Percentiles rank a stretch among this genome's conserved stretches.
These are phyloP conservation scores for Xyrauchen texanus DNA, from an alignment of 2,113 vertebrate species.

Conservation along the genomic window DNA sequence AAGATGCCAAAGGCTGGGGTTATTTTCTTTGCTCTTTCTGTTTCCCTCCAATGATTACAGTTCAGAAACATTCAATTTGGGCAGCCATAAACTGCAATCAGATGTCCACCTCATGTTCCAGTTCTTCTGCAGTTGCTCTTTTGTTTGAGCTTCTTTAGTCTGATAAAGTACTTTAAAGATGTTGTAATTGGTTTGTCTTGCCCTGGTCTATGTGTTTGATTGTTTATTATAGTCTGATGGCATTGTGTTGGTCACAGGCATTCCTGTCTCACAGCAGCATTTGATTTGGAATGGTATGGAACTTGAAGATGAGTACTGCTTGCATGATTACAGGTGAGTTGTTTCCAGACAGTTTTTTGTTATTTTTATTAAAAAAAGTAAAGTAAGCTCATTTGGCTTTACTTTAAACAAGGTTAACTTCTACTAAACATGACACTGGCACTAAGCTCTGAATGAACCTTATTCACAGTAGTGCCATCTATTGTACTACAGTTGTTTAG, in stretches of 20 bases:
- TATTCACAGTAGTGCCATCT: too few species aligned
- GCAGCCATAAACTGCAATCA: slow-evolving; percentile 9
- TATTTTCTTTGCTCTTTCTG: not conserved
- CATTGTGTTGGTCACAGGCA: slow-evolving; percentile 75
- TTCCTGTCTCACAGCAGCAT: slow-evolving; percentile 94
- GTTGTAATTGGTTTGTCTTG: too few species aligned
- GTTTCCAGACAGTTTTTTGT: not conserved
- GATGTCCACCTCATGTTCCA: not conserved
- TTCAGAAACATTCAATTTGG: not conserved
- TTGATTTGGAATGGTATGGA: slow-evolving; percentile 96
- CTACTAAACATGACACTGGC: too few species aligned
- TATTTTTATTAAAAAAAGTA: not conserved
- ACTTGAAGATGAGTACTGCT: slow-evolving; percentile 90
- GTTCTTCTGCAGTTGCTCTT: not conserved
- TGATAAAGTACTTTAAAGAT: too few species aligned
- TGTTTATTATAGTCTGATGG: not conserved
- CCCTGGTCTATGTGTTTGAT: too few species aligned
- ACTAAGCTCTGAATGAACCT: too few species aligned
- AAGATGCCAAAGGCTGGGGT: not conserved
- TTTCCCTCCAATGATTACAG: not conserved
- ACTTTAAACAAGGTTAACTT: too few species aligned
- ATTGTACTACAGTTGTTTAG: too few species aligned
- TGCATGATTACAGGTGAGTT: slow-evolving; percentile 94
- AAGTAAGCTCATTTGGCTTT: too few species aligned
- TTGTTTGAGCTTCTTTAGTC: slow-evolving; percentile 19